phyloP scores from a whole-genome alignment of 2,113 vertebrate species.

The Thalassoma bifasciatum region DNA sequence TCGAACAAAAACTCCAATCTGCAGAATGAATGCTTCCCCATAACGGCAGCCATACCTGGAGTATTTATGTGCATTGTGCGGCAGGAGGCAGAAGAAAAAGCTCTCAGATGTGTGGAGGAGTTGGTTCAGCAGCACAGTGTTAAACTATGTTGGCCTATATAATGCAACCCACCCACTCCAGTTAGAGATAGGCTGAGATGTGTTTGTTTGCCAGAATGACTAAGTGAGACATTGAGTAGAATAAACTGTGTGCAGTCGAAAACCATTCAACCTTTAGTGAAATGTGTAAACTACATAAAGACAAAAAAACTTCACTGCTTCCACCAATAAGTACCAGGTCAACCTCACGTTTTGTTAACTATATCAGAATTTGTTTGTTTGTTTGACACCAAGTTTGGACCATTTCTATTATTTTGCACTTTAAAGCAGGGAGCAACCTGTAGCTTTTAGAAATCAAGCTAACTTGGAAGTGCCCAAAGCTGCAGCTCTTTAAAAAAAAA shows the following conservation, averaged over 20 bases:
- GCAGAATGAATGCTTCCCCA: conserved; percentile 49
- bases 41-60: conserved; percentile 22
- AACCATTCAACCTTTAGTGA: conserved; percentile 24
- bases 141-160: conserved; percentile 33
- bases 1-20: conserved; percentile 63
- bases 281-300: conserved; percentile 5
- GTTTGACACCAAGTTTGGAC: background rate
- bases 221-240: conserved; percentile 30
- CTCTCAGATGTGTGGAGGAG: conserved; percentile 55
- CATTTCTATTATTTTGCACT: background rate
- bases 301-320: background rate
- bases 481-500: too few relatives aligned
- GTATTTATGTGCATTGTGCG: conserved; percentile 53
- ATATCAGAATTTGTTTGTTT: too few relatives aligned
- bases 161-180: conserved; percentile 55
- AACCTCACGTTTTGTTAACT: too few relatives aligned
- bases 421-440: background rate
- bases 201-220: conserved; percentile 44
- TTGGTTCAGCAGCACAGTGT: conserved; percentile 39
- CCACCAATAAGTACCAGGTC: conserved; percentile 20
- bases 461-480: too few relatives aligned
- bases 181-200: conserved; percentile 43
- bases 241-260: conserved; percentile 4
- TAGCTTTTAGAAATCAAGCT: too few relatives aligned
- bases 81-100: conserved; percentile 34